Conservation (phyloP, 2,888 invertebrate genomes). For the Drosophila neoperkinsi region DNA sequence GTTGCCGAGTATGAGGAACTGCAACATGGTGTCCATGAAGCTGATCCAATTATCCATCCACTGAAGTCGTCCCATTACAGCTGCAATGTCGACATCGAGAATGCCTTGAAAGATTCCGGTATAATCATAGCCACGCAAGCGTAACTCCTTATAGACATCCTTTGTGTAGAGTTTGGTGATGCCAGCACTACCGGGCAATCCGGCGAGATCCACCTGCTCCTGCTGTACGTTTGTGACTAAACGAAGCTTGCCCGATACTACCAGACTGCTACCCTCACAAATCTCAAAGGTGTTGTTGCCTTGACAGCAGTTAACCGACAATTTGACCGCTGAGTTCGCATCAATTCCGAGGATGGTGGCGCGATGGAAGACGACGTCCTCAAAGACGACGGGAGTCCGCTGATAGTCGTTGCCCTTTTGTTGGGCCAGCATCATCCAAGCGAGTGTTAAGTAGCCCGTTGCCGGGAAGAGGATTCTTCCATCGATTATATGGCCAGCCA, state of each 20-base stretch:
- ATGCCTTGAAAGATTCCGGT: constrained; percentile 93
- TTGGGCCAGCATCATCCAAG: constrained; percentile 95
- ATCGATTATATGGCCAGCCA: constrained; percentile 96
- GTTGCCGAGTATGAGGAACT: constrained; percentile 93
- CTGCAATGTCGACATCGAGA: constrained; percentile 89
- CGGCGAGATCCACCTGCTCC: constrained; percentile 87
- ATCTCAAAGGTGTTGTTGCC: constrained; percentile 95
- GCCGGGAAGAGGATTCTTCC: constrained; percentile 98
- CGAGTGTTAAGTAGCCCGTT: constrained; percentile 95
- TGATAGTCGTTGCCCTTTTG: constrained; percentile 90
- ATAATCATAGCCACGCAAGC: constrained; percentile 95
- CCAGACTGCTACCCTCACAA: constrained; percentile 93
- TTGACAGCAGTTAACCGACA: constrained; percentile 92
- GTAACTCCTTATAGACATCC: constrained; percentile 94
- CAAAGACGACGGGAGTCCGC: constrained; percentile 93
- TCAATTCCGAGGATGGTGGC: constrained; percentile 97
- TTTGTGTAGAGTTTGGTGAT: constrained; percentile 87
- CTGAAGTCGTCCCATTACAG: constrained; percentile 89
- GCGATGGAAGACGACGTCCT: constrained; percentile 95
- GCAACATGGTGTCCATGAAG: constrained; percentile 98
- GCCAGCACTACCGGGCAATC: constrained; percentile 84
- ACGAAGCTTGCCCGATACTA: constrained; percentile 91
- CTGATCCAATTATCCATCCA: constrained; percentile 98
- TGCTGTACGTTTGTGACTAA: constrained; percentile 88
- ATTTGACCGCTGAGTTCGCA: constrained; percentile 90